Evolutionary conservation across 1,140 invertebrate genomes (phyloP), one percentile per base, ranked within the genome.

Genomic region (Maconellicoccus hirsutus): DNA sequence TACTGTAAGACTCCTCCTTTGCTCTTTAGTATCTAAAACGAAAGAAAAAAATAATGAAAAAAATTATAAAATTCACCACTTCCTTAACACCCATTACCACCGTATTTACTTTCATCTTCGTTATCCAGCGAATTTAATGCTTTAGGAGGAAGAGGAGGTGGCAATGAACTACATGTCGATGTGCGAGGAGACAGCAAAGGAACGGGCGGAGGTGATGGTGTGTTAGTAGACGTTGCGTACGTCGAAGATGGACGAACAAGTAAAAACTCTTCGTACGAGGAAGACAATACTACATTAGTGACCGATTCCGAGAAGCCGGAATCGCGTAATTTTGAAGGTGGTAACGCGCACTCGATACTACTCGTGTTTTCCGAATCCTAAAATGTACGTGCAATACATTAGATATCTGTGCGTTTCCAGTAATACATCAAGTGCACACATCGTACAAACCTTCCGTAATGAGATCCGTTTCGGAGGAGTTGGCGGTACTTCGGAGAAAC

Each of bases 391-490:
- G 16, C 4, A 25, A 23, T 66, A 4, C 16, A 23, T 25, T 6
- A 8, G 21, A 19, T 61, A 19, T 19, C 21, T 61, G 14, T 61
- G 14, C 21, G 16, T 19, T 6, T 61, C 7, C 14, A 8, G n/a
- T n/a, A 42, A 42, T 42, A 10, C n/a, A 42, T 42, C n/a, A 42
- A 10, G 8, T 42, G 3, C 29, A 33, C 29, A 33, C n/a, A 33
- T 33, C 3, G n/a, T 52, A 66, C 61, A 77, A 6, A 77, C 77
- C 77, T 85, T 86, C 21, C 73, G 33, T 72, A 84, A 82, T 10
- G 80, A 77, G 2, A 83, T 77, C 70, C 84, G 78, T 76, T 86
- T 86, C 1, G 85, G 85, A 42, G 85, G 83, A 61, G 84, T 83
- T 1, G 85, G 84, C 19, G 85, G 85, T 3, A 80, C 79, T 7